phyloP scores from a whole-genome alignment of 2,113 vertebrate species.

The Acrocephalus kingi region DNA sequence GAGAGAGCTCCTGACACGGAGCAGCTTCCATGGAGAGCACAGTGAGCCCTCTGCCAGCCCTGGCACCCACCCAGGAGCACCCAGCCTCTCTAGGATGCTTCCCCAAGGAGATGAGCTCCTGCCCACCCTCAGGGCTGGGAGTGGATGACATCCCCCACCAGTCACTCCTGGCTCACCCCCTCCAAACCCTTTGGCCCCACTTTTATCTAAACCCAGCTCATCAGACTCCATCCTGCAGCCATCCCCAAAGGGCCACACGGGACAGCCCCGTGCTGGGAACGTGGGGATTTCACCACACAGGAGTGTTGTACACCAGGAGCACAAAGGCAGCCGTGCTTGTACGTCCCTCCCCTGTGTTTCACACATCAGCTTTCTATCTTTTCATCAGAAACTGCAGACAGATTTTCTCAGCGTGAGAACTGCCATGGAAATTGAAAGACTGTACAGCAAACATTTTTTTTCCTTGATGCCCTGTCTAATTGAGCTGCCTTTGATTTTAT shows the following conservation, averaged over 20 bases:
- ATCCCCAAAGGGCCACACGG: accelerated
- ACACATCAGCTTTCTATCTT: constrained; percentile 44
- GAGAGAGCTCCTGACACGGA: neutral
- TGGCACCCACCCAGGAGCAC: too few species aligned
- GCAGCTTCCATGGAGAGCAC: accelerated
- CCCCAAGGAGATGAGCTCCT: neutral
- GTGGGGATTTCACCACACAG: neutral
- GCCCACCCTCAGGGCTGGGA: too few species aligned
- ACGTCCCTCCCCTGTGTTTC: constrained; percentile 12
- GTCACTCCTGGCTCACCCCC: neutral
- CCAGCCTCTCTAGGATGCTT: neutral
- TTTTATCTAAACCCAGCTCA: neutral
- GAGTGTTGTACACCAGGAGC: neutral
- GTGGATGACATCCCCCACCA: accelerated
- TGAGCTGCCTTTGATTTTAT: constrained; percentile 63
- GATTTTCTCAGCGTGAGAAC: constrained; percentile 64
- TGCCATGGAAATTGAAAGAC: constrained; percentile 65
- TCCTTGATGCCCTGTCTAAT: constrained; percentile 49
- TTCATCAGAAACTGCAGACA: constrained; percentile 58
- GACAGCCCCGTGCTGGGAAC: neutral
- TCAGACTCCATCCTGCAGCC: neutral
- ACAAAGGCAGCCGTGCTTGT: neutral
- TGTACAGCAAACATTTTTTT: constrained; percentile 48
- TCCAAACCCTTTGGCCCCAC: neutral
- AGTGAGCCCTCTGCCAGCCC: accelerated